A percentile compares a stretch with the other conserved stretches of the same genome.
Conservation (phyloP, 2,888 invertebrate species). For the Biston stratarius region DNA sequence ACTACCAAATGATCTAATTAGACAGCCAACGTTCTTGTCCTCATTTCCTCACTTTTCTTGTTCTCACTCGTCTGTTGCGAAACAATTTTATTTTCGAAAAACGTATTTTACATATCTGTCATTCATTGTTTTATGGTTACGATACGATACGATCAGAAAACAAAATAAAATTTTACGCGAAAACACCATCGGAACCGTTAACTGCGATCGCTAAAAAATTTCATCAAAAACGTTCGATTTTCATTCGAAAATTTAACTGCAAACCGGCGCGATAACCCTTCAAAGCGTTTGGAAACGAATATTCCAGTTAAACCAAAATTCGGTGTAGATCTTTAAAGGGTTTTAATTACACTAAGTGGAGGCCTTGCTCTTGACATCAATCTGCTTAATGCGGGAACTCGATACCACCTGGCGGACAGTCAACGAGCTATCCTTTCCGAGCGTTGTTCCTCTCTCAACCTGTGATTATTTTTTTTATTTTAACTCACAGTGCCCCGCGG, state of each 20-base stretch:
- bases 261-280: slow-evolving; percentile 51
- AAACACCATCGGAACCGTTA: slow-evolving; percentile 14
- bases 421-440: slow-evolving; percentile 53
- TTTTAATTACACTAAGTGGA: slow-evolving; percentile 82
- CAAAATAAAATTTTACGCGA: slow-evolving; percentile 23
- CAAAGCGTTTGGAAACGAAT: slow-evolving; percentile 57
- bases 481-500: no score
- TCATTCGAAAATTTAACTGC: slow-evolving; percentile 35
- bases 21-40: no score
- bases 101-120: background rate
- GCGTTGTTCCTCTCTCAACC: no score
- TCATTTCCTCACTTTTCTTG: no score
- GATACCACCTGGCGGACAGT: slow-evolving; percentile 45
- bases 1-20: no score
- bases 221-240: slow-evolving; percentile 26
- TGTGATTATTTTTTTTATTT: no score
- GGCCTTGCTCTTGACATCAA: slow-evolving; percentile 65
- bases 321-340: slow-evolving; percentile 74
- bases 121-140: slow-evolving; percentile 23
- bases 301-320: slow-evolving; percentile 61
- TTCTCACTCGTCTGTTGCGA: slow-evolving; percentile 7
- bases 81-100: slow-evolving; percentile 8
- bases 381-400: slow-evolving; percentile 71
- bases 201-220: slow-evolving; percentile 16
- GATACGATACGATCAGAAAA: slow-evolving; percentile 7